A percentile compares a stretch with the other conserved stretches of the same genome.
phyloP scores from a whole-genome alignment of 2,797 vertebrate genomes.

The Adrianichthys oophorus region DNA sequence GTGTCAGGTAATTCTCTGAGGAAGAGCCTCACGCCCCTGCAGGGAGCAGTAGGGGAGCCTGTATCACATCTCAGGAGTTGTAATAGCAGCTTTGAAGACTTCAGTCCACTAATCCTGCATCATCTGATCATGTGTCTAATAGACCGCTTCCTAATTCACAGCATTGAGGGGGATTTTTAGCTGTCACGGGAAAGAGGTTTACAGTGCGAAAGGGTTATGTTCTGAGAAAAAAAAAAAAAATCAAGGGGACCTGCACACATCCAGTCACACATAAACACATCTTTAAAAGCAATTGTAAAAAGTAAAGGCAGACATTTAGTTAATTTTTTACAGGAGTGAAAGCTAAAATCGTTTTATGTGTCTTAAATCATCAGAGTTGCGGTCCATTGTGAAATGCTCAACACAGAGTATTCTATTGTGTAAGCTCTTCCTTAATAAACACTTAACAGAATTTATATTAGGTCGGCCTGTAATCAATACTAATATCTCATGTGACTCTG shows the following conservation, averaged over 20 bases:
- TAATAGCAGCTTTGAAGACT: constrained; percentile 83
- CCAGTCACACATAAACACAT: constrained; percentile 10
- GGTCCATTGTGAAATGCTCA: constrained; percentile 66
- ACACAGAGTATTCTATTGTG: constrained; percentile 60
- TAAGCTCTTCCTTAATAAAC: constrained; percentile 68
- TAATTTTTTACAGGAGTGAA: constrained; percentile 45
- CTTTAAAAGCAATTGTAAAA: constrained; percentile 22
- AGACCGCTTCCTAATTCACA: constrained; percentile 79
- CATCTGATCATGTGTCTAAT: constrained; percentile 82
- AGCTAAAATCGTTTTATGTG: constrained; percentile 32
- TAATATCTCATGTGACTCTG: constrained; percentile 67
- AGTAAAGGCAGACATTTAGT: constrained; percentile 38
- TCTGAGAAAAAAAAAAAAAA: constrained; percentile 73
- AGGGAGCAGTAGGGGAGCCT: constrained; percentile 79
- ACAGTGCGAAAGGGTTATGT: constrained; percentile 68
- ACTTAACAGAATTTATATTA: constrained; percentile 74
- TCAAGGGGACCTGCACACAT: constrained; percentile 45
- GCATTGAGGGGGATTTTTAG: constrained; percentile 77
- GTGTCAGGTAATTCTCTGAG: constrained; percentile 82
- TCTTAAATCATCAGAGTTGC: constrained; percentile 49
- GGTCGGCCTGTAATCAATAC: constrained; percentile 74
- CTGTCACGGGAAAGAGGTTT: constrained; percentile 74
- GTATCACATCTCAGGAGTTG: constrained; percentile 82
- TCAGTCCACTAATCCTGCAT: constrained; percentile 81
- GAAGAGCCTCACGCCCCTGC: constrained; percentile 79